Base-by-base conservation (phyloP, 2,113 vertebrate species). In the Sceloporus tristichus region DNA sequence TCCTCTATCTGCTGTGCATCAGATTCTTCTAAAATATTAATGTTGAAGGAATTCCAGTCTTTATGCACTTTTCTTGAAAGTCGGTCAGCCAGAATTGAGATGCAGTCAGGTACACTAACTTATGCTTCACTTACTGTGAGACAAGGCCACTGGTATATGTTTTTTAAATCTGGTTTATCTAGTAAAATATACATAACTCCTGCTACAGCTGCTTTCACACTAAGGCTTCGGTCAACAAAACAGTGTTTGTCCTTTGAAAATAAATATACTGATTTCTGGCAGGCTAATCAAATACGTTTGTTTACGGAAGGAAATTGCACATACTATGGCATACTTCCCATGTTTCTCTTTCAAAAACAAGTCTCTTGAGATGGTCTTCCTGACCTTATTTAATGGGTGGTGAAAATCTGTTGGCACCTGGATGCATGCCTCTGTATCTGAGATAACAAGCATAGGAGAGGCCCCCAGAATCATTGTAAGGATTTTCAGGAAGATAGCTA, bases 11-110 rank as follows among this genome's bases (percentile, higher is more conserved):
- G 70, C 34, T 82, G 11, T n/a, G 83, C 68, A 62, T 74, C 77
- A 56, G 10, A 65, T 71, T 19, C 27, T 21, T 87, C 38, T 74
- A 42, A 81, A 87, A 81, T 74, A 87, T 87, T 87, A 74, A 87
- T 74, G 78, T 80, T 87, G 34, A 83, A 66, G 29, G 81, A 54
- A 77, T 74, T 70, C 74, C 62, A 56, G 14, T 65, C 27, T 85
- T 21, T 65, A 75, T 19, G 29, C 79, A 38, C 53, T 65, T 86
- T 74, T 40, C 14, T 42, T 5, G 13, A 56, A 1, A 85, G 86
- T 34, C 1, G 42, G 40, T 84, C 27, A 48, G 54, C 70, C 59
- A 75, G 27, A 0, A 77, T 71, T 23, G 11, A 1, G 38, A 14
- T 56, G 2, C 27, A 27, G 13, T 89, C 68, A 14, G 21, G 0